Percentiles rank a stretch among this genome's conserved stretches.
These are phyloP conservation scores for Atherix ibis DNA, from an alignment of 2,888 invertebrate species.

Conservation along the genomic window DNA sequence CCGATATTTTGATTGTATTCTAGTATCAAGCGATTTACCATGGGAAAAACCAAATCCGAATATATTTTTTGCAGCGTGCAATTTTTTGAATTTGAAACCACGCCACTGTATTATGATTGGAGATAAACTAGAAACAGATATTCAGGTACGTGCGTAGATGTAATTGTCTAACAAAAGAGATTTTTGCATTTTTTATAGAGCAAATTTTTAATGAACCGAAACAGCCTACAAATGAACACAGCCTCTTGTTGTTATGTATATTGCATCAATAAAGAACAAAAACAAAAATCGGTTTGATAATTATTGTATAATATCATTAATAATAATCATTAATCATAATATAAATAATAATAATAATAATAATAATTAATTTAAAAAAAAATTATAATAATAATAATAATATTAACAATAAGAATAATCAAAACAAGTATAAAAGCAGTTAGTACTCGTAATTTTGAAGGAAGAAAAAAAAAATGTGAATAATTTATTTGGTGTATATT, in stretches of 20 bases:
- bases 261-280: conserved; percentile 10
- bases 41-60: conserved; percentile 75
- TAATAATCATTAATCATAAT: too few species aligned
- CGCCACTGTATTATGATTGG: conserved; percentile 72
- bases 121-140: conserved; percentile 77
- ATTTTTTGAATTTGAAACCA: conserved; percentile 56
- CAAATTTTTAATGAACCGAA: conserved; percentile 9
- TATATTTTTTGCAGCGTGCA: conserved; percentile 70
- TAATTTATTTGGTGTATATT: too few species aligned
- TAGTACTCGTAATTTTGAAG: too few species aligned
- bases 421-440: too few species aligned
- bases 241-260: conserved; percentile 13
- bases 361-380: too few species aligned
- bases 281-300: conserved; percentile 8
- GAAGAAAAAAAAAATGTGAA: too few species aligned
- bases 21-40: conserved; percentile 69
- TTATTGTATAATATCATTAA: too few species aligned
- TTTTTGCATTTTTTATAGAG: conserved; percentile 1
- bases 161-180: neutral
- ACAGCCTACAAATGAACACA: conserved; percentile 13
- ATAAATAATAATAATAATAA: too few species aligned
- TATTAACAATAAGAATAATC: too few species aligned
- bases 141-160: conserved; percentile 37
- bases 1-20: conserved; percentile 59
- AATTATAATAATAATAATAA: too few species aligned